Percentiles rank a stretch among this genome's conserved stretches.
Conservation (phyloP, 2,888 invertebrate genomes). For the Sinopyrophorus schimmeli region DNA sequence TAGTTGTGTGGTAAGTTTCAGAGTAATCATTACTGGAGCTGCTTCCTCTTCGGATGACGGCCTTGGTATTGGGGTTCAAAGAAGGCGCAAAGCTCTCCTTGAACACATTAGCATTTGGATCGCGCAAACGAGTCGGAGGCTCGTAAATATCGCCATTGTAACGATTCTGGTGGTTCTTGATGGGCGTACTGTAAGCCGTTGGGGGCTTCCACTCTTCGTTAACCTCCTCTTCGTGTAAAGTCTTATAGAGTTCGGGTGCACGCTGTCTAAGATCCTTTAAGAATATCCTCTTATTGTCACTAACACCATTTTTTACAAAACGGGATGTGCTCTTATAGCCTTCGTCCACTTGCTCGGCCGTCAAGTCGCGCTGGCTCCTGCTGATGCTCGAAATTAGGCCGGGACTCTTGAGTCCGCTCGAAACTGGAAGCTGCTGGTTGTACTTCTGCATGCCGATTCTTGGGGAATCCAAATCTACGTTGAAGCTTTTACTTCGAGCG, state of each 20-base stretch:
- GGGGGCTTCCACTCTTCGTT: conserved; percentile 49
- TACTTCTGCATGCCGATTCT: conserved; percentile 69
- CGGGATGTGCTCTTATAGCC: conserved; percentile 62
- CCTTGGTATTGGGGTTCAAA: conserved; percentile 55
- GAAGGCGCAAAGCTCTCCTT: conserved; percentile 41
- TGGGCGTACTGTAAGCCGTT: conserved; percentile 48
- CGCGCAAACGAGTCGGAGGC: conserved; percentile 53
- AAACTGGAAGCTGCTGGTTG: conserved; percentile 75
- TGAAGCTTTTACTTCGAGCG: conserved; percentile 83
- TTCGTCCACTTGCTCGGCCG: conserved; percentile 60
- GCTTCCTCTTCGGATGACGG: conserved; percentile 62
- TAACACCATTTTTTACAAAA: conserved; percentile 61
- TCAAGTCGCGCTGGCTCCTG: conserved; percentile 78
- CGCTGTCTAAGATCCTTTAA: conserved; percentile 70
- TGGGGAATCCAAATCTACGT: conserved; percentile 56
- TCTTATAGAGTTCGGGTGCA: conserved; percentile 73
- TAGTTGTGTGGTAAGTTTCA: conserved; percentile 71
- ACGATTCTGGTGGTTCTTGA: conserved; percentile 44
- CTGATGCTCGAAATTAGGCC: conserved; percentile 85
- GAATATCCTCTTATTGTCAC: conserved; percentile 67
- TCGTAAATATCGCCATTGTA: conserved; percentile 54
- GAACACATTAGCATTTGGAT: conserved; percentile 40
- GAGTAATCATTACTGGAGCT: conserved; percentile 72
- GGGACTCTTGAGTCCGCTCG: conserved; percentile 73
- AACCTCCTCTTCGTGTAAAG: conserved; percentile 66